These are phyloP conservation scores for Gorilla gorilla DNA, from an alignment of 2,113 vertebrate genomes.

Conservation along the genomic window DNA sequence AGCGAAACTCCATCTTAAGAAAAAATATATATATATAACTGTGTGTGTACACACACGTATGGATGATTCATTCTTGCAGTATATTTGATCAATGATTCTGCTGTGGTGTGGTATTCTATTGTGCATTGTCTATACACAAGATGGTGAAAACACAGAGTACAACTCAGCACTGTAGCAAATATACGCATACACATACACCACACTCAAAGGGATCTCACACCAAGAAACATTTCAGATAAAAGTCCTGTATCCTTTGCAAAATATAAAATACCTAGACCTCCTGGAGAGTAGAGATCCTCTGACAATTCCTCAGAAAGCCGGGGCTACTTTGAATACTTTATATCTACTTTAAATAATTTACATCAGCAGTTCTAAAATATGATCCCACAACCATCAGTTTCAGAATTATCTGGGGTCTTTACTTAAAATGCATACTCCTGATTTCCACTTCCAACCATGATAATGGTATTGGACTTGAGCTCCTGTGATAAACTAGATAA, in stretches of 20 bases:
- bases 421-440: neutral
- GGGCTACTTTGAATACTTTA: neutral
- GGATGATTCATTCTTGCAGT: neutral
- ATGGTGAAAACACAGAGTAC: neutral
- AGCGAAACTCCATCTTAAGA: too few species aligned
- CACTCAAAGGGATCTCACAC: neutral
- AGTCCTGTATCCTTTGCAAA: neutral
- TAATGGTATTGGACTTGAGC: neutral
- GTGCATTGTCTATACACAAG: neutral
- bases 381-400: neutral
- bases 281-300: neutral
- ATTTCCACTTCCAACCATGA: neutral
- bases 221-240: neutral
- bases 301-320: neutral
- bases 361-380: neutral
- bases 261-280: neutral
- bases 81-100: neutral
- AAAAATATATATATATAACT: too few species aligned
- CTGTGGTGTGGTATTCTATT: neutral
- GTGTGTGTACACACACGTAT: too few species aligned
- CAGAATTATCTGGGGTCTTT: neutral
- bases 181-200: neutral
- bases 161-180: neutral
- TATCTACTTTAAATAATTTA: neutral
- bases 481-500: neutral